Percentiles rank a stretch among this genome's conserved stretches.
Conservation (phyloP, 2,797 vertebrate species). For the Acrossocheilus wenchowensis region DNA sequence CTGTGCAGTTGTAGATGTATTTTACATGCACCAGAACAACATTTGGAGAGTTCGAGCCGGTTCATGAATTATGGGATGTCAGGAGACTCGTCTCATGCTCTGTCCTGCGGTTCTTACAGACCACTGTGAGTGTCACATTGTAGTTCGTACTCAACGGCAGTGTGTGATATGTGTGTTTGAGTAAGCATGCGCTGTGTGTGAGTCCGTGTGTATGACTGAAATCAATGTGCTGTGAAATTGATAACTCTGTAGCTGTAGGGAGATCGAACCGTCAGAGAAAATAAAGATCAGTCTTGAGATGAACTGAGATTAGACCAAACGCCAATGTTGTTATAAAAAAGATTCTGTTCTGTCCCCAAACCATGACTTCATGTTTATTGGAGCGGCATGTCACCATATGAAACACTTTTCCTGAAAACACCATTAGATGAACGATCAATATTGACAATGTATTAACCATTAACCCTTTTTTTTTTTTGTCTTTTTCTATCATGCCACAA, state of each 20-base stretch:
- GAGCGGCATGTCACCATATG: not conserved
- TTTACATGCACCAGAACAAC: not conserved
- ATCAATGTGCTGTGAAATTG: slow-evolving; percentile 69
- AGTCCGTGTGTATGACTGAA: slow-evolving; percentile 47
- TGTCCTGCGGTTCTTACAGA: not conserved
- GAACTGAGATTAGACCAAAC: slow-evolving; percentile 47
- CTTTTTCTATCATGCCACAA: not conserved
- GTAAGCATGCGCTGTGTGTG: not conserved
- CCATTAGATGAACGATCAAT: not conserved
- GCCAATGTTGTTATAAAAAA: slow-evolving; percentile 4
- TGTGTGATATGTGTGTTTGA: not conserved
- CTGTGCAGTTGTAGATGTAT: not conserved
- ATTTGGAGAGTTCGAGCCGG: not conserved
- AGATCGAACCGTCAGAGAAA: slow-evolving; percentile 65
- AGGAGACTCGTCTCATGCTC: not conserved
- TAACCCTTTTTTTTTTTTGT: not conserved
- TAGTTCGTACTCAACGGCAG: not conserved
- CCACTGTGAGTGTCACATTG: not conserved
- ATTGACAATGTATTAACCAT: not conserved
- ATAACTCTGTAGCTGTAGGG: slow-evolving; percentile 64
- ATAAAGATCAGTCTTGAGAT: slow-evolving; percentile 62
- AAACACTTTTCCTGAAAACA: not conserved
- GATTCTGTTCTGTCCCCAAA: not conserved
- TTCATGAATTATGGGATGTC: not conserved
- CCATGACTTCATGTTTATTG: slow-evolving; percentile 1